Evolutionary conservation across 2,113 vertebrate genomes (phyloP).

Genomic region (Coptodon rendalli): DNA sequence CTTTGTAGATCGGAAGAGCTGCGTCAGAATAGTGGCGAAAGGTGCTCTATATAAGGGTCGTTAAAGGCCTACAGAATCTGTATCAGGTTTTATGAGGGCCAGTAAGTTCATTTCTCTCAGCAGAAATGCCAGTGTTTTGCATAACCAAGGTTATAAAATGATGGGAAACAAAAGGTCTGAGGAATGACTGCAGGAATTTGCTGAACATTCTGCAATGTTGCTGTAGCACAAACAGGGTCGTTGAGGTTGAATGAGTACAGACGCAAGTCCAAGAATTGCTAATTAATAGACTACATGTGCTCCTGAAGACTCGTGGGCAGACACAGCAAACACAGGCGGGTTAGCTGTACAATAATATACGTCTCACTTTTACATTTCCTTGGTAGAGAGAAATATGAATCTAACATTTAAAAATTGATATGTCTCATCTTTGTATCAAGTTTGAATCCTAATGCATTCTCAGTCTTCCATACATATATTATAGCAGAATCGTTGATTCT

Average conservation of each 20-base stretch:
- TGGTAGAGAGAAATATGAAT: not conserved
- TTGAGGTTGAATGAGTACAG: slow-evolving; percentile 34
- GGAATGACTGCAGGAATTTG: slow-evolving; percentile 12
- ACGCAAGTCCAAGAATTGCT: slow-evolving; percentile 19
- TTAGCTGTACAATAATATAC: not conserved
- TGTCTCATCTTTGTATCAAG: not conserved
- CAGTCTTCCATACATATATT: slow-evolving; percentile 4
- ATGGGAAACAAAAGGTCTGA: slow-evolving; percentile 40
- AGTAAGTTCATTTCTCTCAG: slow-evolving; percentile 19
- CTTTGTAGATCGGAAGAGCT: not conserved
- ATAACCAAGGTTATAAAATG: slow-evolving; percentile 38
- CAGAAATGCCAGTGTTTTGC: slow-evolving; percentile 43
- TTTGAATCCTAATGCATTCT: not conserved
- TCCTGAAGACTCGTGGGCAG: not conserved
- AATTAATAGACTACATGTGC: slow-evolving; percentile 7
- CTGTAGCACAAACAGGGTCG: slow-evolving; percentile 14
- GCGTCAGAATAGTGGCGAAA: not conserved
- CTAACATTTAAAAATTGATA: not conserved
- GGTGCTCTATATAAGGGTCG: not conserved
- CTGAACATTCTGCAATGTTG: slow-evolving; percentile 1
- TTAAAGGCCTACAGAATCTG: not conserved
- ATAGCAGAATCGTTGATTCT: not conserved
- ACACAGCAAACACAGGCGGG: not conserved
- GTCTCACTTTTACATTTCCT: not conserved
- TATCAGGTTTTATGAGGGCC: slow-evolving; percentile 1